Conservation (phyloP, 2,113 vertebrate species). For the Typhlomys cinereus region DNA sequence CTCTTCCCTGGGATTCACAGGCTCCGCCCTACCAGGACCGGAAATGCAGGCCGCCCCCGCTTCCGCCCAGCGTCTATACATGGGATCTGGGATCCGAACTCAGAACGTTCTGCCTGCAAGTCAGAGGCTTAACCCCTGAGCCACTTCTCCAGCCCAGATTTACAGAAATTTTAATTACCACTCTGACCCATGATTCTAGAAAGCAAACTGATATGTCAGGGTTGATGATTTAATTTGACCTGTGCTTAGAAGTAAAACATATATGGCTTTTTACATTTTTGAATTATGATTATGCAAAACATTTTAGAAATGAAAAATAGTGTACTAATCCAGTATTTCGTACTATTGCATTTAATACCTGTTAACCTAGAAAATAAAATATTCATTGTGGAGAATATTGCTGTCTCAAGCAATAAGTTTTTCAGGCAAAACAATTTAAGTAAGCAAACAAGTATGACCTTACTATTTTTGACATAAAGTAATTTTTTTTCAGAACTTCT, state of each 20-base stretch:
- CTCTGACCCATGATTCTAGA: too few species aligned
- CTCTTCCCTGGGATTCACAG: too few species aligned
- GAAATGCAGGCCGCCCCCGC: too few species aligned
- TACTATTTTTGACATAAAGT: not conserved
- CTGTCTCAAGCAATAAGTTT: not conserved
- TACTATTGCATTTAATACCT: not conserved
- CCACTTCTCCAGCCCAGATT: too few species aligned
- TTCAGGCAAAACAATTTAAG: not conserved
- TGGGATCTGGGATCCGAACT: too few species aligned
- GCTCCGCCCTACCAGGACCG: too few species aligned
- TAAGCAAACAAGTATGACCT: too few species aligned
- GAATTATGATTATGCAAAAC: not conserved
- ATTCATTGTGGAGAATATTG: not conserved
- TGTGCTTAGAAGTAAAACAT: conserved; percentile 27
- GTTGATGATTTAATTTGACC: not conserved
- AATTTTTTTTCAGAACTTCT: conserved; percentile 9
- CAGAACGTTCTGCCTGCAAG: too few species aligned
- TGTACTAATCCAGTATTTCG: not conserved
- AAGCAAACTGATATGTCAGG: too few species aligned
- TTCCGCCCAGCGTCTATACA: too few species aligned
- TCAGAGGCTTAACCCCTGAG: too few species aligned
- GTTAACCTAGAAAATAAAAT: not conserved
- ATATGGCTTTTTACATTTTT: not conserved
- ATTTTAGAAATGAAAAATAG: not conserved
- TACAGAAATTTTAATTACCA: too few species aligned